These are phyloP conservation scores for Bradypodion ventrale DNA, from an alignment of 2,797 vertebrate species.

Conservation along the genomic window DNA sequence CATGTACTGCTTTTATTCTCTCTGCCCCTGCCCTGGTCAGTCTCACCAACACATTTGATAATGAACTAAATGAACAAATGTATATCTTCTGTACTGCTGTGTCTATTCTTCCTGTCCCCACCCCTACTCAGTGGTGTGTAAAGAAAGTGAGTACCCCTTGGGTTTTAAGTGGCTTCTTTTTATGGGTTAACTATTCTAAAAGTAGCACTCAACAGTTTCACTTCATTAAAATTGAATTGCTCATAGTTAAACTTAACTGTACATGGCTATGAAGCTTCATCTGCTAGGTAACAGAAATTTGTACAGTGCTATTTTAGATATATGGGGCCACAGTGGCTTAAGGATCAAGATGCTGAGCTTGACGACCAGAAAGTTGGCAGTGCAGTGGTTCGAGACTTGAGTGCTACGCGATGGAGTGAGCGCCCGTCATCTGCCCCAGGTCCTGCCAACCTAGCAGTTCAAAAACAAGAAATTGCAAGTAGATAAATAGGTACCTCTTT, in stretches of 20 bases:
- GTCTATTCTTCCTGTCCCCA: neutral
- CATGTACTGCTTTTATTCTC: neutral
- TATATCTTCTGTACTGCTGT: neutral
- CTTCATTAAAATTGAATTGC: neutral
- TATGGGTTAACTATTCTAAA: neutral
- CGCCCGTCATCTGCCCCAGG: too few relatives aligned
- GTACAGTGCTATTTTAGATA: too few relatives aligned
- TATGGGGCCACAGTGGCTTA: too few relatives aligned
- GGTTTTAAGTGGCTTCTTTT: constrained; percentile 11
- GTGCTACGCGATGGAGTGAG: too few relatives aligned
- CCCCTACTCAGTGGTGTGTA: neutral
- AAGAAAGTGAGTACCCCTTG: neutral
- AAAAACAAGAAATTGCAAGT: too few relatives aligned
- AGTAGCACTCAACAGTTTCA: neutral
- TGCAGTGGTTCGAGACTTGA: too few relatives aligned
- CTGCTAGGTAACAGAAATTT: neutral
- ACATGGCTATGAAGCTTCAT: neutral
- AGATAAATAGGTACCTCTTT: too few relatives aligned
- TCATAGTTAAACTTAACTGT: neutral
- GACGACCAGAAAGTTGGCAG: too few relatives aligned
- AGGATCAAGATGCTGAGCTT: too few relatives aligned
- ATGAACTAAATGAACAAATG: neutral
- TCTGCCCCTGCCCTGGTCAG: neutral
- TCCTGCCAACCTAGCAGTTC: too few relatives aligned
- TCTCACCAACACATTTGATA: neutral